Evolutionary conservation across 2,888 invertebrate genomes (phyloP), one percentile per base, ranked within the genome.

Genomic region (Stenodera caucasica): DNA sequence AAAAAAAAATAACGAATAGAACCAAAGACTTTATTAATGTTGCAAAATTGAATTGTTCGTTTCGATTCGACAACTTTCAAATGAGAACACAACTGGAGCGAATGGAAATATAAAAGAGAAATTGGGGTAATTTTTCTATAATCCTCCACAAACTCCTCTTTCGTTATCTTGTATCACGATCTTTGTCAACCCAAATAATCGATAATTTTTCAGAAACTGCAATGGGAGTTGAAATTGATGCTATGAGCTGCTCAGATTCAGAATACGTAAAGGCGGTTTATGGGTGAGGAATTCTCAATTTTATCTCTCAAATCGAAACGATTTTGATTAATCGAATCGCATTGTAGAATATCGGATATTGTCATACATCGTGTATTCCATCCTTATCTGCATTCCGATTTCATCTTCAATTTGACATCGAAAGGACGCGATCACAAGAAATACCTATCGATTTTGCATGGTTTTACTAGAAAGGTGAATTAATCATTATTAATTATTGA

Each of bases 201-300:
- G n/a, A n/a, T n/a, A n/a, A n/a, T n/a, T n/a, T 70, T 77, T 64
- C 77, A 82, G 85, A 86, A 70, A 84, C 85, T 40, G 85, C 86
- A 2, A 86, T 86, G 86, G 86, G 86, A 14, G 78, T 80, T 30
- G 75, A 79, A 66, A 76, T 86, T 21, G 74, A 80, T 59, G 79
- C 79, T 1, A 78, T 80, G 67, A 72, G 78, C 55, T 72, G 77
- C 45, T 58, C 64, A n/a, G 76, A 81, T 30, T 79, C 81, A 1
- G 79, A 80, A 50, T 84, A 84, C 69, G 80, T 83, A 8, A 70
- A 76, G 58, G 80, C 83, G 14, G 78, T 84, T 26, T 77, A 78
- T 59, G 72, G 72, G 80, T 79, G 68, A 72, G 73, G 67, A 53
- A 18, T 50, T 30, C 0, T 6, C n/a, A 55, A 55, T 6, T 45